Base-by-base conservation (phyloP, 2,797 vertebrate genomes). In the Cryptoprocta ferox region DNA sequence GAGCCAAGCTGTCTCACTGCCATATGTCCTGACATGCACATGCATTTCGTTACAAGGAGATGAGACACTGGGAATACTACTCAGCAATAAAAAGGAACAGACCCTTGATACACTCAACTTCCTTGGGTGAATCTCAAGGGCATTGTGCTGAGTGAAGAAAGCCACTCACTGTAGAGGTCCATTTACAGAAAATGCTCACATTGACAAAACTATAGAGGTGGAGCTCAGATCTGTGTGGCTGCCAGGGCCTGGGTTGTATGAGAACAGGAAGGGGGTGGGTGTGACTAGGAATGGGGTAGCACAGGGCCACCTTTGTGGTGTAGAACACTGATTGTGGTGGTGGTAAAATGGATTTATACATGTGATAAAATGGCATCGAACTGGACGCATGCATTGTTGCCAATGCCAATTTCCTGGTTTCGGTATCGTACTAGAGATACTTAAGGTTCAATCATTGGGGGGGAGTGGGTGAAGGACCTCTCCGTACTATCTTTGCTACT, bases 331-430 rank as follows among this genome's bases (percentile, higher is more conserved):
- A 71, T 0, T 0, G 18, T 61, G 48, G 28, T 28, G 45, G 24
- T 16, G 26, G 70, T n/a, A 24, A 48, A 6, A 10, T 0, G 1
- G 26, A 1, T n/a, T 61, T 30, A 7, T 26, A 21, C 71, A 19
- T 0, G 0, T 24, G 50, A 28, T 1, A 28, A 42, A 39, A 39
- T 3, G 39, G 15, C 81, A 8, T 0, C 19, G 83, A 32, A n/a
- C 24, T 1, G 26, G 6, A 68, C 4, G 7, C 21, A 26, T 3
- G 26, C 30, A 0, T 4, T 3, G 3, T 24, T 32, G 26, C 10
- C 26, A 5, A 45, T 0, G 37, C 32, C 65, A 5, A 1, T 13
- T n/a, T 87, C 83, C 84, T 87, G 53, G 42, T 30, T 92, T 66
- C 65, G 18, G 6, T 30, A 19, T 12, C 37, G 1, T 39, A 0